Evolutionary conservation across 2,888 invertebrate genomes (phyloP), one percentile per base, ranked within the genome.

Genomic region (Tubulanus polymorphus): DNA sequence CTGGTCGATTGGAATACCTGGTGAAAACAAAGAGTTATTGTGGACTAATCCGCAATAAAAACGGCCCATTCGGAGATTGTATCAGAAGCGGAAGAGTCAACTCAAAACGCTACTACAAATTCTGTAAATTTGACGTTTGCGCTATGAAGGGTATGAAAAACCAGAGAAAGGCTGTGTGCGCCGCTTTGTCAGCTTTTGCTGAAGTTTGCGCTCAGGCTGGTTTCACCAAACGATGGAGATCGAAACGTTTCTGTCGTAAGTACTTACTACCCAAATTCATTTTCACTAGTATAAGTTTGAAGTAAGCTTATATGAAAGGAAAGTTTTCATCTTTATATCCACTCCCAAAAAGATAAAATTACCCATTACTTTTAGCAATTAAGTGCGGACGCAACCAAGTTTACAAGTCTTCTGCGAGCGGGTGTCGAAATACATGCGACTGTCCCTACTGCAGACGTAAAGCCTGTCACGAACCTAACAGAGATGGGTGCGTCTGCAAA

Each of bases 401-500:
- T n/a, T n/a, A n/a, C n/a, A n/a, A n/a, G n/a, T n/a, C n/a, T n/a
- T n/a, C n/a, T n/a, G n/a, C n/a, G n/a, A n/a, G n/a, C n/a, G n/a
- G n/a, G n/a, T n/a, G n/a, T n/a, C n/a, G n/a, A n/a, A n/a, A n/a
- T n/a, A n/a, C n/a, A n/a, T n/a, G n/a, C n/a, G n/a, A n/a, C 35
- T 32, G 35, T 32, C 10, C 35, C 35, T n/a, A 32, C 10, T n/a
- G 10, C 35, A n/a, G 10, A 32, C 35, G 10, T n/a, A 32, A 32
- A 32, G n/a, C 35, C 35, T 57, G 55, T 48, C 26, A 45, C 10
- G 28, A 48, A 5, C 47, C 66, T 30, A 69, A 67, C 51, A 51
- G 54, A 29, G 72, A 74, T 53, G 73, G 73, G 3, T 75, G 75
- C 55, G 59, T 60, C 37, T 75, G 75, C 57, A 66, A 70, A 49